A percentile compares a stretch with the other conserved stretches of the same genome.
Evolutionary conservation across 2,888 invertebrate species (phyloP).

Genomic region (Dasysyrphus albostriatus): DNA sequence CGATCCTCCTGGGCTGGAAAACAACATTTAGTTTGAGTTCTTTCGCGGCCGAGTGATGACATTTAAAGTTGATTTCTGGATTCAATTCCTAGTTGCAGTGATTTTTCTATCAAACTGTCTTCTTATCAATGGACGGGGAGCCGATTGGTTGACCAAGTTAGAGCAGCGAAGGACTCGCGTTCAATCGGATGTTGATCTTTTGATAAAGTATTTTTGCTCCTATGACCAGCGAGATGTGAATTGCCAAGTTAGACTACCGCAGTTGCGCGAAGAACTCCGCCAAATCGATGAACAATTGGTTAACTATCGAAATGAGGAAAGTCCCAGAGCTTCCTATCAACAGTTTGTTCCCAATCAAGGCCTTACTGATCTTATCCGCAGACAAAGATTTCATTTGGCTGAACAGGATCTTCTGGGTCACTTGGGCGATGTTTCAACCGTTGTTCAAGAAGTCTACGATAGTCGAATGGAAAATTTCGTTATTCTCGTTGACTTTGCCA

Average conservation of each 20-base stretch:
- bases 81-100: slow-evolving; percentile 15
- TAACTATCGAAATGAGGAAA: slow-evolving; percentile 35
- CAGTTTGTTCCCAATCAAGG: background rate
- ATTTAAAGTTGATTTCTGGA: slow-evolving; percentile 20
- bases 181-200: slow-evolving; percentile 52
- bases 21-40: slow-evolving; percentile 61
- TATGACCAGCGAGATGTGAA: slow-evolving; percentile 53
- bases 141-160: slow-evolving; percentile 44
- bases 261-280: slow-evolving; percentile 56
- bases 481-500: slow-evolving; percentile 61
- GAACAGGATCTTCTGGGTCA: slow-evolving; percentile 45
- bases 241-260: slow-evolving; percentile 54
- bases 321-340: slow-evolving; percentile 4
- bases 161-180: slow-evolving; percentile 48
- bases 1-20: slow-evolving; percentile 23
- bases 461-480: slow-evolving; percentile 54
- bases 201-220: slow-evolving; percentile 60
- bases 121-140: background rate
- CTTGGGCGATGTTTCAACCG: slow-evolving; percentile 11
- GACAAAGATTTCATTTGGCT: slow-evolving; percentile 36
- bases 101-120: slow-evolving; percentile 8
- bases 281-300: slow-evolving; percentile 63
- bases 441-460: slow-evolving; percentile 52
- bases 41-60: slow-evolving; percentile 65
- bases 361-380: slow-evolving; percentile 29